Evolutionary conservation across 2,113 vertebrate genomes (phyloP).

Genomic region (Anthoscopus minutus): DNA sequence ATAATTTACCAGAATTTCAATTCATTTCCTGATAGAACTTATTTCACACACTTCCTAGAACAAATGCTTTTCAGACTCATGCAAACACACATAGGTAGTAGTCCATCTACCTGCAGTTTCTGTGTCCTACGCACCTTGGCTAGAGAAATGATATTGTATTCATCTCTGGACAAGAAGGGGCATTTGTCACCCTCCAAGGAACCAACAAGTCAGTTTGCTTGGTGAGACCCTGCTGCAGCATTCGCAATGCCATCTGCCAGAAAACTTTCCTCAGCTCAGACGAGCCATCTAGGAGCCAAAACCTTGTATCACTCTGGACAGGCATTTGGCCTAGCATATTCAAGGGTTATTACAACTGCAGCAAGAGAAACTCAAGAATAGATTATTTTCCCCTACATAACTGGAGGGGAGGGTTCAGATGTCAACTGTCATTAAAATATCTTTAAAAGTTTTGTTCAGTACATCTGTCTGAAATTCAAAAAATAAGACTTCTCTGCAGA

Average conservation of each 20-base stretch:
- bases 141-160: not conserved
- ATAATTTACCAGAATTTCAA: not conserved
- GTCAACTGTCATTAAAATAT: not conserved
- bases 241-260: not conserved
- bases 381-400: not conserved
- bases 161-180: not conserved
- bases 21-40: not conserved
- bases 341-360: not conserved
- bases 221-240: not conserved
- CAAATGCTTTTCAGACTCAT: not conserved
- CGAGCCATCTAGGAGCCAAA: not conserved
- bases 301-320: not conserved
- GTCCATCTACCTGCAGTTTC: not conserved
- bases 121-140: not conserved
- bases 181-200: not conserved
- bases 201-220: not conserved
- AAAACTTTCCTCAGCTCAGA: not conserved
- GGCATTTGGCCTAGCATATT: not conserved
- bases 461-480: not conserved
- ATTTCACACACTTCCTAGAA: not conserved
- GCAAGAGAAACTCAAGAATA: not conserved
- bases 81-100: not conserved
- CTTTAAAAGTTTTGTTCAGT: not conserved
- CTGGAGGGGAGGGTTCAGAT: not conserved
- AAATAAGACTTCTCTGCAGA: not conserved